A percentile compares a stretch with the other conserved stretches of the same genome.
These are phyloP conservation scores for Drosophila pseudotalamancana DNA, from an alignment of 2,888 invertebrate genomes.

Conservation along the genomic window DNA sequence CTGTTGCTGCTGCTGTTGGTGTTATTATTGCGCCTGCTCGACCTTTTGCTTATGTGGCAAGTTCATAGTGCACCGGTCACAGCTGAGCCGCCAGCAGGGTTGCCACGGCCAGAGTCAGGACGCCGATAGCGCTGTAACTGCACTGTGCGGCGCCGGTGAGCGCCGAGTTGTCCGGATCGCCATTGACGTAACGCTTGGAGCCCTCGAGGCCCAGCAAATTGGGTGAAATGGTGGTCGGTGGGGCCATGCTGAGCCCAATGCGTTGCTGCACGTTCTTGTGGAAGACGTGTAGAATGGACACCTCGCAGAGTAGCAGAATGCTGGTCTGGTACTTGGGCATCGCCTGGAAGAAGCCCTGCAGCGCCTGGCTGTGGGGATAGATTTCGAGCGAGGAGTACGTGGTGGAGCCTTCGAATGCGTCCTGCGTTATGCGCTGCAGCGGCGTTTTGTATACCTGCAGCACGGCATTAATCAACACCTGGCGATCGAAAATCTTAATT, in stretches of 20 bases:
- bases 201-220: slow-evolving; percentile 84
- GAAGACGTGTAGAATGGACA: slow-evolving; percentile 84
- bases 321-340: slow-evolving; percentile 83
- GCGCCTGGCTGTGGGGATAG: slow-evolving; percentile 83
- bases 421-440: slow-evolving; percentile 83
- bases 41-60: slow-evolving; percentile 41
- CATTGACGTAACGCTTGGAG: slow-evolving; percentile 81
- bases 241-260: slow-evolving; percentile 80
- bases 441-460: slow-evolving; percentile 83
- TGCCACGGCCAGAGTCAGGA: slow-evolving; percentile 54
- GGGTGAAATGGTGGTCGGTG: slow-evolving; percentile 83
- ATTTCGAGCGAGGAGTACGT: slow-evolving; percentile 84
- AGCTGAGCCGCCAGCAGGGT: slow-evolving; percentile 67
- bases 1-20: slow-evolving; percentile 13
- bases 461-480: slow-evolving; percentile 21
- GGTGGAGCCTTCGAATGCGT: slow-evolving; percentile 82
- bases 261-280: slow-evolving; percentile 84
- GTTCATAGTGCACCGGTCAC: slow-evolving; percentile 69
- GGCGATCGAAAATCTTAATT: not conserved
- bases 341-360: slow-evolving; percentile 83
- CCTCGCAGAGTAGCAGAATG: slow-evolving; percentile 83
- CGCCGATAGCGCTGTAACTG: slow-evolving; percentile 56
- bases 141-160: slow-evolving; percentile 81
- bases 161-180: slow-evolving; percentile 84
- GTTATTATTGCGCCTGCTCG: slow-evolving; percentile 25